Base-by-base conservation (phyloP, 2,888 invertebrate species). In the Hemicrepidius hirtus region DNA sequence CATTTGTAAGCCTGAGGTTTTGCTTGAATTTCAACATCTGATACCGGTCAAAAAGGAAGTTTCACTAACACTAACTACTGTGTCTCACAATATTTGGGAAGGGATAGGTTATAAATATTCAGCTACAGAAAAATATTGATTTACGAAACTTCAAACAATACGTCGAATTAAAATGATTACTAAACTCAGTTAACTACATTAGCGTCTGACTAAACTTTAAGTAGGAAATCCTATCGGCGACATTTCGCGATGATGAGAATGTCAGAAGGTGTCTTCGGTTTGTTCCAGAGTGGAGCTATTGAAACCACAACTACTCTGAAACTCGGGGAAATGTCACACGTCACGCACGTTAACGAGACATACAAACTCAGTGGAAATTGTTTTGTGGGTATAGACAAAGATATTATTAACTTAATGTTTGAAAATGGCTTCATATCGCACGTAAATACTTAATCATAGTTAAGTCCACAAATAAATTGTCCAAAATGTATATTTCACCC, bases 211-310 rank as follows among this genome's bases (percentile, higher is more conserved):
- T 13, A 18, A 57, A 57, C 57, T 57, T 57, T 12, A 16, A 20
- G 57, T 57, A 53, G 53, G 57, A 57, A 37, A 57, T 57, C 57
- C 37, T 37, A 57, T 57, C 57, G 24, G 44, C 28, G 28, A 49
- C 49, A 63, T 12, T 55, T 63, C 40, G 21, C 24, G n/a, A 63
- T 63, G 44, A 63, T 46, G 63, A 49, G 35, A 63, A 63, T 46
- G 63, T 63, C 63, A 63, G 63, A 63, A 63, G 60, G 32, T 63
- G 63, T 63, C 63, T 57, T 57, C 63, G 32, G 46, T 46, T 46
- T 46, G 32, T 63, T 63, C 20, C 49, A 63, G 63, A 46, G 46
- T 60, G 41, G 46, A 37, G 37, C 37, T 63, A 63, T 46, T 63
- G 49, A 46, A 63, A 49, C 63, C 49, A 32, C 63, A 63, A 63